These are phyloP conservation scores for Stomatorhinus walkeri DNA, from an alignment of 2,797 vertebrate genomes.

Conservation along the genomic window DNA sequence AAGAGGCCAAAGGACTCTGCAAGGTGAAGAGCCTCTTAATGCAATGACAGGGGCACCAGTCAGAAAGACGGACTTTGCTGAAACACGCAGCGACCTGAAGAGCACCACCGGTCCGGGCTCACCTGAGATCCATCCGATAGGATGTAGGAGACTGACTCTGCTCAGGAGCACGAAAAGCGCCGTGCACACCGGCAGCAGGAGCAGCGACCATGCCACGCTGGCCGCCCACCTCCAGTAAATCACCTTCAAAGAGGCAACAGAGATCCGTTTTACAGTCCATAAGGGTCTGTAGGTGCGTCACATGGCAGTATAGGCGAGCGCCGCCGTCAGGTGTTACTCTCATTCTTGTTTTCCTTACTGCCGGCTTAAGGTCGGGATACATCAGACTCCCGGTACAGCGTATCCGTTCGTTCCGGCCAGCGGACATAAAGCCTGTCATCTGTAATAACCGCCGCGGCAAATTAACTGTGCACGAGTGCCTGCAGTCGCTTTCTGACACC, in stretches of 20 bases:
- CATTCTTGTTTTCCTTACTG: neutral
- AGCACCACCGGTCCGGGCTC: conserved; percentile 19
- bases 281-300: neutral
- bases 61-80: neutral
- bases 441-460: neutral
- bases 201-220: conserved; percentile 76
- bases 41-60: neutral
- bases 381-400: neutral
- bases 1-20: conserved; percentile 72
- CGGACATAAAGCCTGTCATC: neutral
- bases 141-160: conserved; percentile 71
- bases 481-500: neutral
- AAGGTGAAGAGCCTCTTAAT: neutral
- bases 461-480: neutral
- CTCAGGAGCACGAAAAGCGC: conserved; percentile 70
- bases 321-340: neutral
- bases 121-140: conserved; percentile 78
- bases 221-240: conserved; percentile 79
- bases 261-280: neutral
- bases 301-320: neutral
- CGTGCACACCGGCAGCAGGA: conserved; percentile 71
- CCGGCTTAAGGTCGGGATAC: neutral
- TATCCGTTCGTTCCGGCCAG: neutral
- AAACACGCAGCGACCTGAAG: neutral
- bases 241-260: conserved; percentile 57